These are phyloP conservation scores for Ptychadena robeensis DNA, from an alignment of 2,797 vertebrate species.

Conservation along the genomic window DNA sequence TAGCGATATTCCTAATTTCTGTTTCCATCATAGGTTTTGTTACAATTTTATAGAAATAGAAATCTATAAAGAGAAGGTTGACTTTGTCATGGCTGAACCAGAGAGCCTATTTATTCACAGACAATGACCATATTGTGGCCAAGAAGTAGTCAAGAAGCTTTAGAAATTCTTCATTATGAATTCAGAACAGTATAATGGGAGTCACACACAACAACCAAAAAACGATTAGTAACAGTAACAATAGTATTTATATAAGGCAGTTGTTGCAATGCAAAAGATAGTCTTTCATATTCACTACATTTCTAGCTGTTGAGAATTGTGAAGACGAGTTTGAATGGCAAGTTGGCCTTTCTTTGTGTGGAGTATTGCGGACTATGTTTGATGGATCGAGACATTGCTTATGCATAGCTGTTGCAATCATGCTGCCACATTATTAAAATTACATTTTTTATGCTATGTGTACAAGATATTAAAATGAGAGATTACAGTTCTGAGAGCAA, in stretches of 20 bases:
- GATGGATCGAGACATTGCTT: background rate
- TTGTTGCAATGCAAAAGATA: background rate
- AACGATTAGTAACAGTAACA: background rate
- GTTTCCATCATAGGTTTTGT: no score
- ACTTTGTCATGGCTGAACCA: no score
- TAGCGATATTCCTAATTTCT: no score
- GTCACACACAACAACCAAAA: background rate
- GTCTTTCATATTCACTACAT: background rate
- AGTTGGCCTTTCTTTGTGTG: background rate
- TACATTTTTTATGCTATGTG: background rate
- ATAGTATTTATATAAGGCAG: background rate
- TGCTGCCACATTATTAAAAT: background rate
- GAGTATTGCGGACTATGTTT: background rate
- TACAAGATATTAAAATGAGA: conserved; percentile 2
- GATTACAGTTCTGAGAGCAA: background rate
- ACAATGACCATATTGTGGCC: no score
- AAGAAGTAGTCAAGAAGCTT: no score
- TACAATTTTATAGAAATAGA: no score
- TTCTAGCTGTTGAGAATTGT: background rate
- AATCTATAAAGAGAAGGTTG: no score
- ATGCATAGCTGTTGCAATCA: background rate
- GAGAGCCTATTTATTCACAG: no score
- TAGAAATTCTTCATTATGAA: background rate
- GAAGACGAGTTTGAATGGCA: background rate
- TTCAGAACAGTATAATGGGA: background rate